Evolutionary conservation across 2,113 vertebrate species (phyloP), one percentile per base, ranked within the genome.

Genomic region (Capreolus pygargus): DNA sequence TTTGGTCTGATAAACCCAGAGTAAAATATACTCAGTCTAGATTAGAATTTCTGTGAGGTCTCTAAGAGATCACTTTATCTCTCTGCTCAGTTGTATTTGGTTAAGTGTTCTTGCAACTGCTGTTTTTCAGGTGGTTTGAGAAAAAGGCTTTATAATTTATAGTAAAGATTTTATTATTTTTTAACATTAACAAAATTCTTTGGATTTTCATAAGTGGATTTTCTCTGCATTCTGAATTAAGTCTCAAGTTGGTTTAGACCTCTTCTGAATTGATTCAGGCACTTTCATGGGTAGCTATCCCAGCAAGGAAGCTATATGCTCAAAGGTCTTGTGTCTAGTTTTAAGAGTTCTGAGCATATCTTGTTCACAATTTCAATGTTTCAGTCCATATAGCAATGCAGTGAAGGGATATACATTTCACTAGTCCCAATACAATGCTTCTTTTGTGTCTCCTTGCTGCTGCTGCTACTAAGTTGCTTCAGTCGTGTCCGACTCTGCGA

Each of bases 121-220:
- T 97, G 47, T 90, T 97, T 92, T 58, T 95, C 93, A 96, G 93
- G 52, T 85, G 74, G 90, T 93, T 96, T 90, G 89, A 97, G 81
- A 86, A 95, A 89, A 95, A 79, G 95, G 90, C 64, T 96, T 98
- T 86, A 97, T 95, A 95, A 95, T 97, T 98, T 97, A 94, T 87
- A 96, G 81, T 96, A 90, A 87, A 91, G 45, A 82, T 95, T 93
- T 97, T 92, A 93, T 87, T 98, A 92, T 96, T 84, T 97, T 97
- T 97, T 92, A 88, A 67, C 67, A 54, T 96, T 95, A 95, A 60
- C 57, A 64, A 55, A 84, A 81, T 61, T 98, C 61, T 78, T 88
- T 89, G 95, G 54, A 93, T 93, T 96, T 96, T 96, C 57, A 43
- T 79, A 87, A 97, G 95, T 93, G 91, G 16, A 89, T 98, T 97